A percentile compares a stretch with the other conserved stretches of the same genome.
These are phyloP conservation scores for Zophobas morio DNA, from an alignment of 1,140 invertebrate genomes.

Conservation along the genomic window DNA sequence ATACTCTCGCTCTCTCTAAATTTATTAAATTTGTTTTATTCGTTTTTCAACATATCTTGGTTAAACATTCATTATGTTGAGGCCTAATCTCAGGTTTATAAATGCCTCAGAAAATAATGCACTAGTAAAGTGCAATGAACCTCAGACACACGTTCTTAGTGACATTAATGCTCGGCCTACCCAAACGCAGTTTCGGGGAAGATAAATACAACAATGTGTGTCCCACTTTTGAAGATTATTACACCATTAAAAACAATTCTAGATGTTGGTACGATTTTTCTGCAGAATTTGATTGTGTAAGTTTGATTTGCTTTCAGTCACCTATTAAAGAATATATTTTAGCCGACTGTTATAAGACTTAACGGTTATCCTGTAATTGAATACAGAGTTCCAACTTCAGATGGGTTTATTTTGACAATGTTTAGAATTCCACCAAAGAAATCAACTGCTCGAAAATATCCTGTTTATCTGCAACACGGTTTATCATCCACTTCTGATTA, in stretches of 20 bases:
- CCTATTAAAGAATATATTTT: not conserved
- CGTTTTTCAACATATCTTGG: constrained; percentile 35
- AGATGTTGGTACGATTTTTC: constrained; percentile 65
- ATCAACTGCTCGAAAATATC: constrained; percentile 53
- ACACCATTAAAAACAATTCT: constrained; percentile 60
- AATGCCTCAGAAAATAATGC: constrained; percentile 39
- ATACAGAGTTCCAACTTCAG: constrained; percentile 69
- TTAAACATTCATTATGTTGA: constrained; percentile 43
- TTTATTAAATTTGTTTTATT: not conserved
- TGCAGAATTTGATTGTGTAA: constrained; percentile 62
- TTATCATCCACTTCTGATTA: constrained; percentile 73
- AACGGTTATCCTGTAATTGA: constrained; percentile 72
- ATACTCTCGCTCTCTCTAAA: constrained; percentile 35
- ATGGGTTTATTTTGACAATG: constrained; percentile 72
- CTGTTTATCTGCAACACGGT: constrained; percentile 79
- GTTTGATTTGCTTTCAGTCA: constrained; percentile 37
- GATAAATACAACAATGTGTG: constrained; percentile 63
- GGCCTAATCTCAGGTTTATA: constrained; percentile 40
- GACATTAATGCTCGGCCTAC: constrained; percentile 10
- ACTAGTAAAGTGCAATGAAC: constrained; percentile 32
- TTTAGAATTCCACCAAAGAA: constrained; percentile 69
- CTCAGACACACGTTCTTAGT: constrained; percentile 15
- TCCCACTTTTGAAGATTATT: constrained; percentile 63
- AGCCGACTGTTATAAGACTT: constrained; percentile 69
- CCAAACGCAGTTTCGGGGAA: constrained; percentile 4